These are phyloP conservation scores for Monochamus saltuarius DNA, from an alignment of 1,140 invertebrate genomes.

Conservation along the genomic window DNA sequence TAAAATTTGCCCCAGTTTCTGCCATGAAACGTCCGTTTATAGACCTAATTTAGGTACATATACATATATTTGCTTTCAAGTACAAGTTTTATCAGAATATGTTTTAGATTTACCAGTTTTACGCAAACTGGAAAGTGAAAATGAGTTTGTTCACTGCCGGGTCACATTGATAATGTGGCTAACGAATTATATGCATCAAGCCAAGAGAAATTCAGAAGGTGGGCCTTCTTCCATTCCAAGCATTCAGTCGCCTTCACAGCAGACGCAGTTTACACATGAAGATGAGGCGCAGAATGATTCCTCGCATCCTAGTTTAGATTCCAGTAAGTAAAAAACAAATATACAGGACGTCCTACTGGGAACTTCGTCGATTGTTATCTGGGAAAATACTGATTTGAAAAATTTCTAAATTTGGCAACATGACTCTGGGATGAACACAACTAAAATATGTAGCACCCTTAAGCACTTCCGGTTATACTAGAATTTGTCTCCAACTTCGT, in stretches of 20 bases:
- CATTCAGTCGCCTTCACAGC: slow-evolving; percentile 10
- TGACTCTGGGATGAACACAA: too few relatives aligned
- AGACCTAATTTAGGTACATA: slow-evolving; percentile 79
- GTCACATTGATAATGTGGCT: slow-evolving; percentile 89
- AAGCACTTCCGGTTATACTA: too few relatives aligned
- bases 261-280: slow-evolving; percentile 28
- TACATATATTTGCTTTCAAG: slow-evolving; percentile 5
- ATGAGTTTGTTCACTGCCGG: slow-evolving; percentile 71
- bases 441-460: too few relatives aligned
- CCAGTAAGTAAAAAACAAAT: slow-evolving; percentile 39
- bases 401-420: too few relatives aligned
- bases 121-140: slow-evolving; percentile 60
- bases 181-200: slow-evolving; percentile 74
- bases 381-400: too few relatives aligned
- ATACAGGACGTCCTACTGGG: too few relatives aligned
- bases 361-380: too few relatives aligned
- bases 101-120: slow-evolving; percentile 60
- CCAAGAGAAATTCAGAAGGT: slow-evolving; percentile 33
- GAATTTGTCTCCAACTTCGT: too few relatives aligned
- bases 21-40: slow-evolving; percentile 81
- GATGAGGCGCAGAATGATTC: slow-evolving; percentile 45
- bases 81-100: slow-evolving; percentile 6
- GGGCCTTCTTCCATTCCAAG: slow-evolving; percentile 16
- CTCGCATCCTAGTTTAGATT: slow-evolving; percentile 46
- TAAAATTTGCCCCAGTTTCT: slow-evolving; percentile 88